phyloP scores from a whole-genome alignment of 2,113 vertebrate species.

The Nettapus auritus region DNA sequence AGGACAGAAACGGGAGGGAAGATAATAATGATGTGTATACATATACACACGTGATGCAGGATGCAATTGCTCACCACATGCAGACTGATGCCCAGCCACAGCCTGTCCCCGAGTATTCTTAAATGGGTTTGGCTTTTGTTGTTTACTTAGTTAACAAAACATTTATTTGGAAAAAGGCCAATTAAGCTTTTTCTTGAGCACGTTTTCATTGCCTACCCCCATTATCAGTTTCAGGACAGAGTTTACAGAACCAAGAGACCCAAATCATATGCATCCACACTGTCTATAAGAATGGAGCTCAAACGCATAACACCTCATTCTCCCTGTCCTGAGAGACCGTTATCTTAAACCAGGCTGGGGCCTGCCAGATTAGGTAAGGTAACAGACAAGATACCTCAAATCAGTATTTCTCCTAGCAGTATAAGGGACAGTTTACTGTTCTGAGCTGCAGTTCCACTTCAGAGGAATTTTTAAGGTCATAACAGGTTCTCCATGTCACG shows the following conservation, averaged over 20 bases:
- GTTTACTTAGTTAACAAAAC: slow-evolving; percentile 32
- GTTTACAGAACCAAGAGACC: not conserved
- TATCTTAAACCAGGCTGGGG: not conserved
- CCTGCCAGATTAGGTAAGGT: not conserved
- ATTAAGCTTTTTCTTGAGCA: slow-evolving; percentile 12
- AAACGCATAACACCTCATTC: not conserved
- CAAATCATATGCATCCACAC: not conserved
- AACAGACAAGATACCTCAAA: not conserved
- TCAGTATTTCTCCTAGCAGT: not conserved
- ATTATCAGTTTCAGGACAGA: not conserved
- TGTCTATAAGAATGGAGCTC: not conserved
- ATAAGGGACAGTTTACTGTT: not conserved
- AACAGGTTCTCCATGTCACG: not conserved
- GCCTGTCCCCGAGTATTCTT: not conserved
- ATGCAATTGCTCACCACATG: too few relatives aligned
- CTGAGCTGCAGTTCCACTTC: not conserved
- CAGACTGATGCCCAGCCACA: too few relatives aligned
- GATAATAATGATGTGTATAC: too few relatives aligned
- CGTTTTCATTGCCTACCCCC: not conserved
- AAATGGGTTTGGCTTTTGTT: not conserved
- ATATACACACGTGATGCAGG: too few relatives aligned
- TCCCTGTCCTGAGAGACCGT: not conserved
- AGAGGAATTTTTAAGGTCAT: not conserved
- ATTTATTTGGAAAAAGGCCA: not conserved
- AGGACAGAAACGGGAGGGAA: too few relatives aligned